Conservation (phyloP, 1,140 invertebrate genomes). For the Aphis gossypii region DNA sequence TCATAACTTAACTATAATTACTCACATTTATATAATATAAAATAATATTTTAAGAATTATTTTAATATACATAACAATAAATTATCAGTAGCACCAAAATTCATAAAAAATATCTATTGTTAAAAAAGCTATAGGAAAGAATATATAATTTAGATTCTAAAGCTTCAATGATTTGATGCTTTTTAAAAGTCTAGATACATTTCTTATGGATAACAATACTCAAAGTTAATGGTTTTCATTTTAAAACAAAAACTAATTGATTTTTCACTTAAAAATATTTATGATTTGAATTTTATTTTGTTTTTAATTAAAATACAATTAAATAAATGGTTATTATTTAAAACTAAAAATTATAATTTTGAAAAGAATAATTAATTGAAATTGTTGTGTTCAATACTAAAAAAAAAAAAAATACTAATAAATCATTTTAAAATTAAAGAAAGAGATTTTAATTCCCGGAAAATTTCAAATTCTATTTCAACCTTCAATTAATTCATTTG, state of each 20-base stretch:
- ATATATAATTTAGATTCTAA: background rate
- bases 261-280: background rate
- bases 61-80: background rate
- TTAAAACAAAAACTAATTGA: background rate
- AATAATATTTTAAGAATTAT: background rate
- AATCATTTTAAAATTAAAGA: background rate
- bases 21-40: background rate
- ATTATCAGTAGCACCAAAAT: background rate
- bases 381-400: background rate
- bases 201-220: background rate
- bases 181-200: background rate
- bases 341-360: background rate
- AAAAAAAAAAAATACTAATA: slow-evolving; percentile 8
- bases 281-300: background rate
- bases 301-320: slow-evolving; percentile 16
- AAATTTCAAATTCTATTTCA: background rate
- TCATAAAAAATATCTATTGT: background rate
- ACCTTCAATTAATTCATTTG: background rate
- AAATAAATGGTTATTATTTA: slow-evolving; percentile 8
- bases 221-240: too few species aligned
- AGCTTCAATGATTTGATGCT: background rate
- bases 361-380: background rate
- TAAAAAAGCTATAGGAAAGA: background rate
- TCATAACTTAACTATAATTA: background rate
- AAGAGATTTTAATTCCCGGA: background rate